Conservation (phyloP, 1,140 invertebrate species). For the Danaus melanippus region DNA sequence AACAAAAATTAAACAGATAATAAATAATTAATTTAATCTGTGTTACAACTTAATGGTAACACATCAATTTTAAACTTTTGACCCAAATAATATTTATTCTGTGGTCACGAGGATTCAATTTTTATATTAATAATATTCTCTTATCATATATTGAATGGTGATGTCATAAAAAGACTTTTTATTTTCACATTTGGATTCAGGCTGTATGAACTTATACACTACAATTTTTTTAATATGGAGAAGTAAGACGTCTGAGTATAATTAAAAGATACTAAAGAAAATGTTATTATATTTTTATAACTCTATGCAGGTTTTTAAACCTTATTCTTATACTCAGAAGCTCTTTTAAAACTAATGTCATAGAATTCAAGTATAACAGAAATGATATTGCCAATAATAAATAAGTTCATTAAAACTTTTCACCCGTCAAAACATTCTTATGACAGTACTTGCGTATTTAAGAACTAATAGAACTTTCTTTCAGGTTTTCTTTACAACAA, state of each 20-base stretch:
- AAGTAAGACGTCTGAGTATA: slow-evolving; percentile 21
- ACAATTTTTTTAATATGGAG: slow-evolving; percentile 7
- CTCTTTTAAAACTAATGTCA: slow-evolving; percentile 26
- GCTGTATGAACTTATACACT: no score
- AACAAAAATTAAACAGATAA: neutral
- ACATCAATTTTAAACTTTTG: no score
- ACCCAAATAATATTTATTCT: no score
- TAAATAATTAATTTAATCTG: neutral
- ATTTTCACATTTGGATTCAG: no score
- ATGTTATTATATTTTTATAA: no score
- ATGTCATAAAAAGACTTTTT: no score
- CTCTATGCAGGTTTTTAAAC: no score
- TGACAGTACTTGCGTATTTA: slow-evolving; percentile 7
- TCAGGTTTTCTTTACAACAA: slow-evolving; percentile 12
- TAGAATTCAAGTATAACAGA: neutral
- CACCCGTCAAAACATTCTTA: slow-evolving; percentile 6
- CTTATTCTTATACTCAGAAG: slow-evolving; percentile 13
- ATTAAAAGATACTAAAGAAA: no score
- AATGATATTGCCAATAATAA: neutral
- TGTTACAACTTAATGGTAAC: no score
- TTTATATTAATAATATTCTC: no score
- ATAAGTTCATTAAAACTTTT: neutral
- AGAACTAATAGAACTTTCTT: slow-evolving; percentile 19
- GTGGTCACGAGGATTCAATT: no score
- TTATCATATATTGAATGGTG: no score